A percentile compares a stretch with the other conserved stretches of the same genome.
Conservation (phyloP, 2,113 vertebrate genomes). For the Gnathonemus longibarbis region DNA sequence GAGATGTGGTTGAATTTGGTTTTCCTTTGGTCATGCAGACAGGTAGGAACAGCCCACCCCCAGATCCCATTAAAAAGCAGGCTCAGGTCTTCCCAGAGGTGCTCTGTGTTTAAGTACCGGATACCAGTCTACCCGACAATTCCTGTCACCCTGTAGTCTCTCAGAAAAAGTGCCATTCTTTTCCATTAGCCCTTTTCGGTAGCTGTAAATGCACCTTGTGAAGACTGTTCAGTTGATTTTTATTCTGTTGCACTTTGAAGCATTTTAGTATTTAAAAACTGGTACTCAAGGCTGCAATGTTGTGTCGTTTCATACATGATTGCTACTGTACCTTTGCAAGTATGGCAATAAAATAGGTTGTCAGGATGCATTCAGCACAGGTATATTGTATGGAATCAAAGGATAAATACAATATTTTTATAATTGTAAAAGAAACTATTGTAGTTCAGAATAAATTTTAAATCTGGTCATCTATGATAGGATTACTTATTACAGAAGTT, state of each 20-base stretch:
- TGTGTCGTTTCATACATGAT: slow-evolving; percentile 47
- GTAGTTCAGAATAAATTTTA: slow-evolving; percentile 58
- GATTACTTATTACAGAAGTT: slow-evolving; percentile 55
- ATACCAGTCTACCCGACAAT: not conserved
- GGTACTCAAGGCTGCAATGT: slow-evolving; percentile 27
- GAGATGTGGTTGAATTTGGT: not conserved
- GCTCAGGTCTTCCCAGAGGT: not conserved
- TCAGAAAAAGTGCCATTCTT: not conserved
- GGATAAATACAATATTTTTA: slow-evolving; percentile 51
- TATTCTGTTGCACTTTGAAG: slow-evolving; percentile 32
- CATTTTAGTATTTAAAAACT: slow-evolving; percentile 43
- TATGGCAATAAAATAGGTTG: slow-evolving; percentile 65
- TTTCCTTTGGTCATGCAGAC: not conserved
- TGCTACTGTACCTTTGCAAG: slow-evolving; percentile 61
- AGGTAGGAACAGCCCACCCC: not conserved
- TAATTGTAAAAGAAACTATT: slow-evolving; percentile 56
- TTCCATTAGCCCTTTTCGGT: not conserved
- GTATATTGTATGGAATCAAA: slow-evolving; percentile 39
- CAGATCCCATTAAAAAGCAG: not conserved
- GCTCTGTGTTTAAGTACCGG: not conserved
- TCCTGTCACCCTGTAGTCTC: not conserved
- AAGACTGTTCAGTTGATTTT: slow-evolving; percentile 20
- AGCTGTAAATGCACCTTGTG: slow-evolving; percentile 21
- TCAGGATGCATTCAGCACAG: slow-evolving; percentile 48
- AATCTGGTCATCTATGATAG: slow-evolving; percentile 51